Conservation (phyloP, 2,888 invertebrate species). For the Caenorhabditis zanzibari region DNA sequence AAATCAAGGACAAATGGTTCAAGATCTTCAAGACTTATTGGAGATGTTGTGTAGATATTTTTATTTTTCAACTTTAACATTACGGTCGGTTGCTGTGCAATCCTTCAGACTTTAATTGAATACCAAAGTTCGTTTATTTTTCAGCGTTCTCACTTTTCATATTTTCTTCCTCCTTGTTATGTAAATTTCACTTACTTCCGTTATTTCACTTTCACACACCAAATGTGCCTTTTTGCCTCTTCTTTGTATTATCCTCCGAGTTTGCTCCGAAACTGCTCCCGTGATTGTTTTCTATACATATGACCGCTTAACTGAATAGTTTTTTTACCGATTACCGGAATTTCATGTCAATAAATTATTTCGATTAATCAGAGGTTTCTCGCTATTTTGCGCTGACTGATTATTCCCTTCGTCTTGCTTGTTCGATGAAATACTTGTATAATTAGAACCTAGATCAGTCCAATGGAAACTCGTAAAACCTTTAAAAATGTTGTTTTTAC, state of each 20-base stretch:
- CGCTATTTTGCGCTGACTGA: neutral
- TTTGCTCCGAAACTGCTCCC: conserved; percentile 12
- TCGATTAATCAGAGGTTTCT: neutral
- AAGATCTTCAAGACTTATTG: conserved; percentile 24
- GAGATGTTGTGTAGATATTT: conserved; percentile 22
- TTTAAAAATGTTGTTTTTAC: too few species aligned
- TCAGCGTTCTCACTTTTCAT: conserved; percentile 8
- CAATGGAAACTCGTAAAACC: too few species aligned
- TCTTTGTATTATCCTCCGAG: conserved; percentile 12
- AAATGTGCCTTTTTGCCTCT: conserved; percentile 35
- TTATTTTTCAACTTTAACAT: neutral
- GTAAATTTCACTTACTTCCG: conserved; percentile 4
- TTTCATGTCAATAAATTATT: neutral
- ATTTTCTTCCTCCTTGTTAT: conserved; percentile 10
- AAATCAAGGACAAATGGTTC: conserved; percentile 9
- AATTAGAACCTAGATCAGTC: too few species aligned
- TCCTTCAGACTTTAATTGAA: neutral
- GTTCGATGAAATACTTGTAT: too few species aligned
- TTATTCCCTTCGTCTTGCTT: too few species aligned
- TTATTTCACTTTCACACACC: conserved; percentile 8
- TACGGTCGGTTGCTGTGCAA: conserved; percentile 15
- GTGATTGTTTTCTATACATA: conserved; percentile 23
- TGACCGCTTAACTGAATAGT: neutral
- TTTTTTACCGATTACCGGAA: neutral
- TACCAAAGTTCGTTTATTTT: neutral